Evolutionary conservation across 2,888 invertebrate species (phyloP).

Genomic region (Spodoptera exigua): DNA sequence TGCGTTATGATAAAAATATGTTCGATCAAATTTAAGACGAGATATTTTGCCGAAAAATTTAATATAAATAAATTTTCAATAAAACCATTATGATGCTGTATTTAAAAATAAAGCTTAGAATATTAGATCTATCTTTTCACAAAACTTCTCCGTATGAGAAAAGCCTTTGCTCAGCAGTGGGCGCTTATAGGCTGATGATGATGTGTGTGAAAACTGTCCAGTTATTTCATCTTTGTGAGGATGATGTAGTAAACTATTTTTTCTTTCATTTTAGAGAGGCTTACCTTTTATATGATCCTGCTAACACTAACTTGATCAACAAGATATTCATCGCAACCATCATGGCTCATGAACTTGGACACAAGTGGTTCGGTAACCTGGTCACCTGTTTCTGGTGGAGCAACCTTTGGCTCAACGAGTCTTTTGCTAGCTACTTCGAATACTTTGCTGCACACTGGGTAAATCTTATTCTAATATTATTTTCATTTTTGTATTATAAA

Average conservation of each 20-base stretch:
- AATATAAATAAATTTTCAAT: too few species aligned
- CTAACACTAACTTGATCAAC: constrained; percentile 78
- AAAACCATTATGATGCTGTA: too few species aligned
- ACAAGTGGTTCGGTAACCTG: constrained; percentile 95
- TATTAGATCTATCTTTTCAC: too few species aligned
- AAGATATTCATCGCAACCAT: constrained; percentile 89
- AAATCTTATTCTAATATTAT: constrained; percentile 45
- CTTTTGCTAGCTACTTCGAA: constrained; percentile 92
- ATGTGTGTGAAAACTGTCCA: too few species aligned
- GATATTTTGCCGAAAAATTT: too few species aligned
- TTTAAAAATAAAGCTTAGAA: too few species aligned
- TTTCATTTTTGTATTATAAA: background rate
- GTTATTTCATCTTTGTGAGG: too few species aligned
- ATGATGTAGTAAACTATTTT: constrained; percentile 2
- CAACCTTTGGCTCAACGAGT: constrained; percentile 92
- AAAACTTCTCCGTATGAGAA: too few species aligned
- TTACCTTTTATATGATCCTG: constrained; percentile 81
- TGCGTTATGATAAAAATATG: too few species aligned
- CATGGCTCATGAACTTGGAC: constrained; percentile 94
- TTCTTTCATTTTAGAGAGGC: constrained; percentile 77
- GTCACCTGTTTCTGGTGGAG: constrained; percentile 95
- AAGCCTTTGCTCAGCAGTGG: too few species aligned
- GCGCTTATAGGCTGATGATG: too few species aligned
- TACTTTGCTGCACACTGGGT: constrained; percentile 90
- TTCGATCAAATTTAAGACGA: too few species aligned